Conservation (phyloP, 1,140 invertebrate species). For the Nephila pilipes region DNA sequence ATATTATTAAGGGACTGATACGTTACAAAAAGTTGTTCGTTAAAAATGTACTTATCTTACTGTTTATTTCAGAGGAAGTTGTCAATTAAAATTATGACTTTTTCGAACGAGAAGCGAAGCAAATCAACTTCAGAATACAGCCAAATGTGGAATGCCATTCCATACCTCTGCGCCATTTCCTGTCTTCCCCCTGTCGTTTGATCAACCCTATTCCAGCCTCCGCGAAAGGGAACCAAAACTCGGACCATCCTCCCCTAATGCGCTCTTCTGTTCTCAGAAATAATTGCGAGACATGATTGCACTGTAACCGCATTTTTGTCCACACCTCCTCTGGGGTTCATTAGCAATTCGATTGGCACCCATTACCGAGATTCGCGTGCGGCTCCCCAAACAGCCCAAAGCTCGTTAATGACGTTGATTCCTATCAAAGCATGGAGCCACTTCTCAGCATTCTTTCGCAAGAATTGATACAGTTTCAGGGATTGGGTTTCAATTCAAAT, state of each 20-base stretch:
- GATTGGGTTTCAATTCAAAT: no score
- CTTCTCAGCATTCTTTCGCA: no score
- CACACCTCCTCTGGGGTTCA: constrained; percentile 44
- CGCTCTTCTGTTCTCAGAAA: constrained; percentile 1
- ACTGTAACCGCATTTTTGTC: neutral
- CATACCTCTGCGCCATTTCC: neutral
- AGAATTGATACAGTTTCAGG: no score
- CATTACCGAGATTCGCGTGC: constrained; percentile 15
- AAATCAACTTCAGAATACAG: neutral
- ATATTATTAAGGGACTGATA: no score
- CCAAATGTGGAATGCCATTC: neutral
- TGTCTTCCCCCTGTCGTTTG: neutral
- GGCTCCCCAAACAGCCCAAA: no score
- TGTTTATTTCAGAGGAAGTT: no score
- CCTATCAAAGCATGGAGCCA: no score
- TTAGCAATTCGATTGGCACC: neutral
- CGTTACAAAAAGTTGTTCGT: no score
- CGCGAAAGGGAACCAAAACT: neutral
- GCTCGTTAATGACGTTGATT: no score
- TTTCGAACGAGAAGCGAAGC: no score
- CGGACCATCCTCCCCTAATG: constrained; percentile 9
- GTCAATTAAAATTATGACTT: no score
- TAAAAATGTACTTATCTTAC: no score
- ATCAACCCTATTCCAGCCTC: neutral
- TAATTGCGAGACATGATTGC: constrained; percentile 16